A percentile compares a stretch with the other conserved stretches of the same genome.
Conservation (phyloP, 2,113 vertebrate species). For the Xerus inauris region DNA sequence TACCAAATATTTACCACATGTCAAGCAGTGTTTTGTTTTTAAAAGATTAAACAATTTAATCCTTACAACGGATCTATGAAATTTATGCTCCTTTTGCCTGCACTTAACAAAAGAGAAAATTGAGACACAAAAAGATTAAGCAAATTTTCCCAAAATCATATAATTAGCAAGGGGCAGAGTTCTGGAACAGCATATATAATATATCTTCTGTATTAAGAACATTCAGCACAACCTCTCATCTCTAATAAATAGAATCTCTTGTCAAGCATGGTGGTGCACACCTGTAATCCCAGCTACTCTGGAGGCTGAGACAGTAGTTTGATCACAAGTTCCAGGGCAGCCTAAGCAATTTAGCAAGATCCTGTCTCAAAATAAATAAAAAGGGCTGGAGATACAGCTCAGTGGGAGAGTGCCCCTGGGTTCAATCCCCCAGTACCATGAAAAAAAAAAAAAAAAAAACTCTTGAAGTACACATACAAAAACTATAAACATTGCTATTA, state of each 20-base stretch:
- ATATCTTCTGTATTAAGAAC: background rate
- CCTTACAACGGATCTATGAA: background rate
- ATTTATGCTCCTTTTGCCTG: background rate
- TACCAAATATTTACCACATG: background rate
- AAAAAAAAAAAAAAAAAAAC: too few relatives aligned
- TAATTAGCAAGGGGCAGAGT: slow-evolving; percentile 6
- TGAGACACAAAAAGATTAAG: slow-evolving; percentile 24
- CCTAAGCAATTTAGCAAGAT: too few relatives aligned
- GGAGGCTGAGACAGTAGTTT: too few relatives aligned
- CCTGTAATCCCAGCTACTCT: too few relatives aligned
- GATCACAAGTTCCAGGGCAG: too few relatives aligned
- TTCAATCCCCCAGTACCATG: too few relatives aligned
- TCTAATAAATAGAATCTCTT: slow-evolving; percentile 1
- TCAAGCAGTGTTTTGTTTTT: slow-evolving; percentile 18
- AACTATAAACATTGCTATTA: slow-evolving; percentile 33
- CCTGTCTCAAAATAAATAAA: too few relatives aligned
- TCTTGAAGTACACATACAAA: background rate
- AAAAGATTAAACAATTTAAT: slow-evolving; percentile 26
- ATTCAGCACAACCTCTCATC: slow-evolving; percentile 47
- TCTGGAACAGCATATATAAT: background rate
- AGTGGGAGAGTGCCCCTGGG: too few relatives aligned
- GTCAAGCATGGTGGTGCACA: too few relatives aligned
- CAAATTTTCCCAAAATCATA: slow-evolving; percentile 18
- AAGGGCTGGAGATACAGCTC: too few relatives aligned
- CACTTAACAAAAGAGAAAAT: slow-evolving; percentile 17